A percentile compares a stretch with the other conserved stretches of the same genome.
Conservation (phyloP, 2,888 invertebrate genomes). For the Nesidiocoris tenuis region DNA sequence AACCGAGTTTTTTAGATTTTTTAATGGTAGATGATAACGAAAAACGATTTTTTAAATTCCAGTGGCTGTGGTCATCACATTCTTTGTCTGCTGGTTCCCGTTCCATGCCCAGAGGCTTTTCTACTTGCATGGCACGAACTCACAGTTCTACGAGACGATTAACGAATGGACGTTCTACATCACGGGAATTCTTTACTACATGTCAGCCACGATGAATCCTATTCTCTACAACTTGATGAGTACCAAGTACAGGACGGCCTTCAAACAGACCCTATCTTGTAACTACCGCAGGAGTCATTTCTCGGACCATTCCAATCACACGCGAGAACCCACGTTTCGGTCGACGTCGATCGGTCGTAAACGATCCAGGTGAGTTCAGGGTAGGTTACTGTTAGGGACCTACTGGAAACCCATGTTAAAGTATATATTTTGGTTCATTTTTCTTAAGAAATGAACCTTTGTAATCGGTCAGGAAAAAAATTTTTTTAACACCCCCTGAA, state of each 20-base stretch:
- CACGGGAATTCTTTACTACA: slow-evolving; percentile 79
- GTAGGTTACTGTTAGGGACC: too few species aligned
- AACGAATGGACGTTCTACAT: slow-evolving; percentile 78
- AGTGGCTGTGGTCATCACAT: slow-evolving; percentile 91
- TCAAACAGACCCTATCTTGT: slow-evolving; percentile 44
- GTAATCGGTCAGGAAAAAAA: too few species aligned
- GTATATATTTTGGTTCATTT: too few species aligned
- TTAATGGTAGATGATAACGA: too few species aligned
- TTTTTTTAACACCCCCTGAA: too few species aligned
- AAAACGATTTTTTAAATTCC: too few species aligned
- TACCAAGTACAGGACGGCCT: slow-evolving; percentile 65
- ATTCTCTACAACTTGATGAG: slow-evolving; percentile 84
- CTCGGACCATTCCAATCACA: background rate
- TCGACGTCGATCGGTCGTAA: too few species aligned
- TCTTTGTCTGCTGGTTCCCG: slow-evolving; percentile 95
- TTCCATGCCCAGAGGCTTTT: slow-evolving; percentile 90
- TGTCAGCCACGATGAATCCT: slow-evolving; percentile 80
- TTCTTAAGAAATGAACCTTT: too few species aligned
- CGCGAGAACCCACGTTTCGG: too few species aligned
- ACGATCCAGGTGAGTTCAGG: too few species aligned
- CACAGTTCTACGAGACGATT: slow-evolving; percentile 64
- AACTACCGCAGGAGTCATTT: background rate
- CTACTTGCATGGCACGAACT: slow-evolving; percentile 69
- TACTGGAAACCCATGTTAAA: too few species aligned
- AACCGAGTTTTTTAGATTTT: too few species aligned